Conservation (phyloP, 2,797 vertebrate genomes). For the Microctenopoma lineatum region DNA sequence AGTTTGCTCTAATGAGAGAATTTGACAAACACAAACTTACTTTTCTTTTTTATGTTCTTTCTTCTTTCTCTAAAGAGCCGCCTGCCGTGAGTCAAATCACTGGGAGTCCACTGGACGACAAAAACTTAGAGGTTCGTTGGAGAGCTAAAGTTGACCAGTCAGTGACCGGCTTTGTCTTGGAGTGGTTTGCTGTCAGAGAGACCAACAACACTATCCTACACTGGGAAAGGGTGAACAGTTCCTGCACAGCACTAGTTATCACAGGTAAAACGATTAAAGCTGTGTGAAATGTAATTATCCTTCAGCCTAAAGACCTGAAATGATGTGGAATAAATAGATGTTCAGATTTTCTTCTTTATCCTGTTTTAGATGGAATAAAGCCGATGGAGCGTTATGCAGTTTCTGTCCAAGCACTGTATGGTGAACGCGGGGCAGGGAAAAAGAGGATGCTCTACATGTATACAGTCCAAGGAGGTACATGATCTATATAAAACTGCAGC, state of each 20-base stretch:
- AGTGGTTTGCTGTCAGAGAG: conserved; percentile 73
- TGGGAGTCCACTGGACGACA: conserved; percentile 51
- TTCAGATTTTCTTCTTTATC: neutral
- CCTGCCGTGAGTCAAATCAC: conserved; percentile 36
- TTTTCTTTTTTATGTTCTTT: neutral
- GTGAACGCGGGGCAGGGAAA: conserved; percentile 22
- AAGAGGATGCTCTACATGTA: conserved; percentile 25
- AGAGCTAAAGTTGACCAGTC: conserved; percentile 18
- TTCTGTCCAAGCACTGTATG: conserved; percentile 61
- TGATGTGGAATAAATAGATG: no score
- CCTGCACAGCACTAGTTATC: conserved; percentile 53
- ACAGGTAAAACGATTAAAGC: conserved; percentile 61
- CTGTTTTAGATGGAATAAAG: conserved; percentile 58
- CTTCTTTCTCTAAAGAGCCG: conserved; percentile 45
- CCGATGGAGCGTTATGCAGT: conserved; percentile 54
- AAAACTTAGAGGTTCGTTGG: conserved; percentile 73
- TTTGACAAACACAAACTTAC: no score
- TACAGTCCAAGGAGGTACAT: conserved; percentile 66
- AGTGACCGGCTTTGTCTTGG: conserved; percentile 68
- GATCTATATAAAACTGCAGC: neutral
- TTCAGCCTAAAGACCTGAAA: neutral
- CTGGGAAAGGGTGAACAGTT: conserved; percentile 66
- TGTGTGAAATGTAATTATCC: neutral
- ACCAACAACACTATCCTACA: conserved; percentile 16
- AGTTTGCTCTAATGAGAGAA: no score